phyloP scores from a whole-genome alignment of 2,888 invertebrate genomes.

The Mechanitis mazaeus region DNA sequence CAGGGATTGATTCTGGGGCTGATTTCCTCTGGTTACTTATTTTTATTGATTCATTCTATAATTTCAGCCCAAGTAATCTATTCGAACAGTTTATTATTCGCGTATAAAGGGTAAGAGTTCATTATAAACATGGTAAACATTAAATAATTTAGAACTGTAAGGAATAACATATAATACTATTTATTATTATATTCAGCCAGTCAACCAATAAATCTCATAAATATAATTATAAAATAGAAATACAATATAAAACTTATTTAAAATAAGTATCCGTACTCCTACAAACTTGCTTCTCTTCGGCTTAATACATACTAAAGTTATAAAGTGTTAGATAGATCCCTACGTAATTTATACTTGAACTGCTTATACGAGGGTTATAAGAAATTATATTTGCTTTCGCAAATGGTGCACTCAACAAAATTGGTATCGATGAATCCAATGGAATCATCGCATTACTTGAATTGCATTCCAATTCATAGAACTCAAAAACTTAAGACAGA shows the following conservation, averaged over 20 bases:
- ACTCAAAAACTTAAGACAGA: not conserved
- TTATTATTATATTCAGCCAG: no score
- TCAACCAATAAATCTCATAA: no score
- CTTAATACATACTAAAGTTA: slow-evolving; percentile 9
- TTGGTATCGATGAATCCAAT: slow-evolving; percentile 17
- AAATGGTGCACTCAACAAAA: slow-evolving; percentile 32
- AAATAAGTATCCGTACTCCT: no score
- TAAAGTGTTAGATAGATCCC: slow-evolving; percentile 19
- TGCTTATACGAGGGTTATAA: slow-evolving; percentile 17
- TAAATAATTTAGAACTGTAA: no score
- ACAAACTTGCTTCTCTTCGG: not conserved
- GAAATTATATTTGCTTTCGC: slow-evolving; percentile 30
- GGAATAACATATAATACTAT: no score
- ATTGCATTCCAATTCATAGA: slow-evolving; percentile 2
- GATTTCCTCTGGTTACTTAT: slow-evolving; percentile 3
- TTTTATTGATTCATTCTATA: not conserved
- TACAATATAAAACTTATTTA: no score
- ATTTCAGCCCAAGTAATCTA: not conserved
- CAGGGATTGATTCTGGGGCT: slow-evolving; percentile 31
- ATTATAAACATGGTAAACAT: no score
- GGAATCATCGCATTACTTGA: slow-evolving; percentile 18
- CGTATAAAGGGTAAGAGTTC: no score
- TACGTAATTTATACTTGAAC: slow-evolving; percentile 30
- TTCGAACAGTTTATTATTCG: no score
- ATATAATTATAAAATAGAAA: no score